A percentile compares a stretch with the other conserved stretches of the same genome.
Evolutionary conservation across 2,113 vertebrate species (phyloP).

Genomic region (Chunga burmeisteri): DNA sequence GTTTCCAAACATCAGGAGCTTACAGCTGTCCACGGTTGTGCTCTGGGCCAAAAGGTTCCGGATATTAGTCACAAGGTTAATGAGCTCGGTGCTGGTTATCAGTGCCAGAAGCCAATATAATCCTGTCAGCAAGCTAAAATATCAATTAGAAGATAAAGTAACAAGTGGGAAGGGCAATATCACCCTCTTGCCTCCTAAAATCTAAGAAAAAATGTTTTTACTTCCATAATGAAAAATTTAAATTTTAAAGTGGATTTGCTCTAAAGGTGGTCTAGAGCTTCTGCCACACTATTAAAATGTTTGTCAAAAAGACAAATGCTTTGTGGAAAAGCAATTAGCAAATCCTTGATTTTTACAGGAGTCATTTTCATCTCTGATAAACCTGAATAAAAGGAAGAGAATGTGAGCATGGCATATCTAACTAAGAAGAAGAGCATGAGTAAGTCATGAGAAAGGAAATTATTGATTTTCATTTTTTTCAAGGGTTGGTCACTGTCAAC

Average conservation of each 20-base stretch:
- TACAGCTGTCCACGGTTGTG: background rate
- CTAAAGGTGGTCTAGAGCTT: background rate
- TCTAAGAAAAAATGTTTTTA: background rate
- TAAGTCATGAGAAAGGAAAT: background rate
- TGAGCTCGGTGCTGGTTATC: background rate
- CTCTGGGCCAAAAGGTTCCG: background rate
- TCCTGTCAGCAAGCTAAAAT: background rate
- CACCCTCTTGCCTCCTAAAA: background rate
- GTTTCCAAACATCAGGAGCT: background rate
- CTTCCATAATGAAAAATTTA: background rate
- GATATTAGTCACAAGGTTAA: background rate
- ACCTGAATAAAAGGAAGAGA: background rate
- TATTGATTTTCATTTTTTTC: background rate
- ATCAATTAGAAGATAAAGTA: background rate
- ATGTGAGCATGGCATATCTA: rapidly evolving
- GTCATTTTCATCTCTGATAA: background rate
- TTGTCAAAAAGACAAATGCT: background rate
- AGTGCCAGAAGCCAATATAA: background rate
- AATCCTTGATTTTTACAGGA: background rate
- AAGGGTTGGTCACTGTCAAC: background rate
- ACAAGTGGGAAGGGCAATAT: background rate
- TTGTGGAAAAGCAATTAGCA: background rate
- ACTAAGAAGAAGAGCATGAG: background rate
- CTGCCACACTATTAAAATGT: background rate
- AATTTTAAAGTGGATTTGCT: background rate